Conservation (phyloP, 1,140 invertebrate species). For the Aphis craccivora region DNA sequence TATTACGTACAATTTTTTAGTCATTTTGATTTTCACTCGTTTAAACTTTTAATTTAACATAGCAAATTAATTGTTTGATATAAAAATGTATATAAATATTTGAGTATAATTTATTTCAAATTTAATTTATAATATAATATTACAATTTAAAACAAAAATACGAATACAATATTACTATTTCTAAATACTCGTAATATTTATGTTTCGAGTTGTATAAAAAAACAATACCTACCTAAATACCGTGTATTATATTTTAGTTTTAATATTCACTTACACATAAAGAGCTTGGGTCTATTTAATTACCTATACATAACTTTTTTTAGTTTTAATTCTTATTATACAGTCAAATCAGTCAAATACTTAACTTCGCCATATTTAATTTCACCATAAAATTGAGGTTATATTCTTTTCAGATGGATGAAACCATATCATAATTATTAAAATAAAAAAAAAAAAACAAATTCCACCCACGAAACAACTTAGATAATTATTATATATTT, state of each 20-base stretch:
- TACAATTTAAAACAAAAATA: no score
- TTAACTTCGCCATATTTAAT: no score
- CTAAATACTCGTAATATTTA: neutral
- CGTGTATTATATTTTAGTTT: no score
- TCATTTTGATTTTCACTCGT: neutral
- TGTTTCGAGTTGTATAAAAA: neutral
- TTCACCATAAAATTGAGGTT: no score
- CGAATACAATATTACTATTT: neutral
- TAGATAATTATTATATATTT: neutral
- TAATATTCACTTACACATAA: no score
- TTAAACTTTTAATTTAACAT: neutral
- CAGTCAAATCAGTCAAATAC: no score
- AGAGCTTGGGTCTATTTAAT: no score
- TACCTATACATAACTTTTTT: no score
- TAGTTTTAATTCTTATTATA: no score
- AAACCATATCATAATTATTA: no score
- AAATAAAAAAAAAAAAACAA: neutral
- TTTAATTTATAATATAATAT: neutral
- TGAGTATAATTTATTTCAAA: neutral
- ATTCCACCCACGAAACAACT: neutral
- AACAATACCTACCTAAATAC: no score
- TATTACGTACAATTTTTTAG: neutral
- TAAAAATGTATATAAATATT: neutral
- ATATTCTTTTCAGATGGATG: no score
- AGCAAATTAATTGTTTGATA: neutral